Evolutionary conservation across 2,797 vertebrate species (phyloP).

Genomic region (Chromobotia macracanthus): DNA sequence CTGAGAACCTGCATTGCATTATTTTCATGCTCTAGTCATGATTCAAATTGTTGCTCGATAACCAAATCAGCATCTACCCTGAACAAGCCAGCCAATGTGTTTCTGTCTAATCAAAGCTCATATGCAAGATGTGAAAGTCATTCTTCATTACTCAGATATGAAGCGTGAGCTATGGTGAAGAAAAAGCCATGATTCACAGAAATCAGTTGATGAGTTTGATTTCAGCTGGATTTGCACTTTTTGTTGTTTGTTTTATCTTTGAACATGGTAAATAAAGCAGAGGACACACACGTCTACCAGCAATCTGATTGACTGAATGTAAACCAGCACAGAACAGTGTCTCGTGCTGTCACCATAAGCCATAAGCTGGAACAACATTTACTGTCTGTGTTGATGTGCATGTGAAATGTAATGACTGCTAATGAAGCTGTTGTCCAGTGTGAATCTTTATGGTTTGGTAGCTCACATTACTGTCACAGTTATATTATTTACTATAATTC

Average conservation of each 20-base stretch:
- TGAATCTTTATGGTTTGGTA: not conserved
- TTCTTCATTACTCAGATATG: constrained; percentile 12
- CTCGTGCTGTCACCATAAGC: not conserved
- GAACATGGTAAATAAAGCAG: not conserved
- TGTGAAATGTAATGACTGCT: not conserved
- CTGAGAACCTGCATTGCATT: not conserved
- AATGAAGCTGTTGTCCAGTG: not conserved
- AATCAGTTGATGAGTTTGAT: not conserved
- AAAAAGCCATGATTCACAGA: constrained; percentile 48
- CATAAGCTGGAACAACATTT: not conserved
- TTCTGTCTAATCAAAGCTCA: not conserved
- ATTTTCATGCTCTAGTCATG: too few species aligned
- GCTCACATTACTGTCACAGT: not conserved
- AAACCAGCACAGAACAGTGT: constrained; percentile 9
- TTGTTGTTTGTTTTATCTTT: not conserved
- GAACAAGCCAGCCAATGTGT: not conserved
- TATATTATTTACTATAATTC: not conserved
- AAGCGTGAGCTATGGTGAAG: constrained; percentile 28
- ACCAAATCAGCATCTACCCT: not conserved
- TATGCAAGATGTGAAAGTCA: constrained; percentile 10
- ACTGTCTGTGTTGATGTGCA: constrained; percentile 9
- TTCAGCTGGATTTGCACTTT: constrained; percentile 38
- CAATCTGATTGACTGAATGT: not conserved
- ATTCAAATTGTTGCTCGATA: not conserved
- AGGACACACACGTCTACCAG: not conserved